Evolutionary conservation across 2,888 invertebrate species (phyloP), one percentile per base, ranked within the genome.

Genomic region (Lithophane leautieri): DNA sequence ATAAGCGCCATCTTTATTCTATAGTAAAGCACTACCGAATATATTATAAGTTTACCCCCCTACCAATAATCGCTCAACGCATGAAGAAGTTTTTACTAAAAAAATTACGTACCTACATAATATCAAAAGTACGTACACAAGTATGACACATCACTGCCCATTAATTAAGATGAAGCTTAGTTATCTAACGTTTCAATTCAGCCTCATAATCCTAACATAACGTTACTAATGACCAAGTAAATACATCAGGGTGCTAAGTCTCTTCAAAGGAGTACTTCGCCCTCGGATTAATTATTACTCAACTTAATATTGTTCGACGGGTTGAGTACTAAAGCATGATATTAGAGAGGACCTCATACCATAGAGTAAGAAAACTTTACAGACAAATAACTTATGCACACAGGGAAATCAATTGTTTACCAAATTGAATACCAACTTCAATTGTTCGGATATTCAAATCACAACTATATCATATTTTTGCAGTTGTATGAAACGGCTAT

Each of bases 231-330:
- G 83, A 70, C 66, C 67, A 69, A 85, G 76, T 66, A 73, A 70
- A 72, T 75, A 76, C 47, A 67, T 65, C 67, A 66, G 72, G 72
- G 71, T 74, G 73, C 66, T 42, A 65, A 73, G 61, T 72, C 74
- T 70, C 71, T 60, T 85, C 81, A 82, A 80, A 86, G 76, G 71
- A 74, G 65, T 79, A 63, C 70, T 61, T 74, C 66, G 66, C 61
- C 63, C 68, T 19, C 44, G 66, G 73, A 86, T 84, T 86, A 86
- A 78, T 86, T 76, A 77, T 78, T 78, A 79, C 73, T 79, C 60
- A 68, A 63, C 69, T 54, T 76, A 71, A 83, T 80, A 83, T 81
- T 83, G 77, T 82, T 82, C 56, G 74, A 73, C 68, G 74, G 73
- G 66, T 73, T 78, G 62, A 70, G 70, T 78, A 34, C 34, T 34